Conservation (phyloP, 1,140 invertebrate genomes). For the Wasmannia auropunctata region DNA sequence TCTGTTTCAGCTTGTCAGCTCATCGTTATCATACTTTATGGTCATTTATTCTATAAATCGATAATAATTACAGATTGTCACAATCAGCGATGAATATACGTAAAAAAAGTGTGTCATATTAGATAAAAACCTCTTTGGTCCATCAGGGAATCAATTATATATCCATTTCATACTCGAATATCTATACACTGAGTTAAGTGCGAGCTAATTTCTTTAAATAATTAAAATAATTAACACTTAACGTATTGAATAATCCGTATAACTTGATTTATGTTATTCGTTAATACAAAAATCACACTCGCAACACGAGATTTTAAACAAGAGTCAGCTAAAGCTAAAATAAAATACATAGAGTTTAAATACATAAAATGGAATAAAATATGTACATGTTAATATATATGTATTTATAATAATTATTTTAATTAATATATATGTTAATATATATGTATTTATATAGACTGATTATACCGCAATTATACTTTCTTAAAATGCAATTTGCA, state of each 20-base stretch:
- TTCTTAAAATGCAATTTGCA: not conserved
- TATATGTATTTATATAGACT: too few species aligned
- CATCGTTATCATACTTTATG: conserved; percentile 48
- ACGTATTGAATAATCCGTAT: not conserved
- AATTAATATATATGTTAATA: too few species aligned
- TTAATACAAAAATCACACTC: not conserved
- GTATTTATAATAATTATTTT: too few species aligned
- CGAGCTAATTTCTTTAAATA: not conserved
- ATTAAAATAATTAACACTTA: not conserved
- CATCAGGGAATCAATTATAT: not conserved
- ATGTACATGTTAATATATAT: too few species aligned
- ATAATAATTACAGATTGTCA: not conserved
- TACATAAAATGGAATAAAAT: too few species aligned
- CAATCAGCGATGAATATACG: not conserved
- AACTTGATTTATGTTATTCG: not conserved
- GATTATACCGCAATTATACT: too few species aligned
- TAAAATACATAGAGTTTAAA: too few species aligned
- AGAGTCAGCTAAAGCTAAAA: too few species aligned
- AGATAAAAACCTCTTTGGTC: not conserved
- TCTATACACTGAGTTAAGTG: not conserved
- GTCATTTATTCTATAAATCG: conserved; percentile 19
- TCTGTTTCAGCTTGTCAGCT: conserved; percentile 24
- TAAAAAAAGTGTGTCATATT: not conserved
- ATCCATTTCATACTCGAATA: not conserved
- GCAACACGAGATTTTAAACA: too few species aligned